Percentiles rank a stretch among this genome's conserved stretches.
Conservation (phyloP, 2,113 vertebrate species). For the Sturnus vulgaris region DNA sequence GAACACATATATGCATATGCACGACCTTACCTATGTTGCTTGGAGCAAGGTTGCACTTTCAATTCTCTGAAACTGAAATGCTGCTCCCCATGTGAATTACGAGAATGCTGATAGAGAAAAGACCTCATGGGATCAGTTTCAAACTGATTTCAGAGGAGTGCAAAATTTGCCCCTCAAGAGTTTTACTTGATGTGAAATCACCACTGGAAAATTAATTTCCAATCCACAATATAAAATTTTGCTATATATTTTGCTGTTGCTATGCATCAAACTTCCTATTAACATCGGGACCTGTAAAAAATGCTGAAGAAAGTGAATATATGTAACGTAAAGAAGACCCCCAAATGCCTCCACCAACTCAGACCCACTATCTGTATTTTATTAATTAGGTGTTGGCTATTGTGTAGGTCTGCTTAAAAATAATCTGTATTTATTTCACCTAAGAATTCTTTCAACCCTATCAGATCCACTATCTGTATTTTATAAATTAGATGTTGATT, state of each 20-base stretch:
- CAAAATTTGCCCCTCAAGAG: not conserved
- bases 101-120: not conserved
- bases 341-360: not conserved
- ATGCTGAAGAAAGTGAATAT: not conserved
- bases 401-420: not conserved
- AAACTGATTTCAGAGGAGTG: not conserved
- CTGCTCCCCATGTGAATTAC: not conserved
- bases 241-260: not conserved
- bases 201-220: not conserved
- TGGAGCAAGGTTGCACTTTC: not conserved
- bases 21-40: not conserved
- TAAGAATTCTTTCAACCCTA: not conserved
- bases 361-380: not conserved
- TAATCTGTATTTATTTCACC: not conserved
- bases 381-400: not conserved
- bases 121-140: not conserved
- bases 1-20: not conserved
- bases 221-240: not conserved
- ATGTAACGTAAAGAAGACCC: not conserved
- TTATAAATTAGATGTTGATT: not conserved
- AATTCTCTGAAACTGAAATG: not conserved
- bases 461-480: not conserved
- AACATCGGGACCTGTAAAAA: not conserved
- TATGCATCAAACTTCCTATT: not conserved
- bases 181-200: not conserved